Percentiles rank a stretch among this genome's conserved stretches.
phyloP scores from a whole-genome alignment of 2,797 vertebrate genomes.

The Prunella strophiata region DNA sequence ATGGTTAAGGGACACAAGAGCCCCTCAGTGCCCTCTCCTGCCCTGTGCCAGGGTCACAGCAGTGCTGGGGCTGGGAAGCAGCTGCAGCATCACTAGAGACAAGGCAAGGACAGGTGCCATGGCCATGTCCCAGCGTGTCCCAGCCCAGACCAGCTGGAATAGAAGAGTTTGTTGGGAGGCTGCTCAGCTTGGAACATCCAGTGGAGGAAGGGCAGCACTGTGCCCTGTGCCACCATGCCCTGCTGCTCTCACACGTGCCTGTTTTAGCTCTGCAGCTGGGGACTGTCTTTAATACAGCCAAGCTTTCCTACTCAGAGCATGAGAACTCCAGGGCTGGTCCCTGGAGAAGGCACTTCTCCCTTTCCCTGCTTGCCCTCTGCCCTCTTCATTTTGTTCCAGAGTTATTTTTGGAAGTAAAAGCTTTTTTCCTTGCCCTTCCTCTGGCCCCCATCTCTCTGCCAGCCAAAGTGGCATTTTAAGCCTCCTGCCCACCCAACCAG shows the following conservation, averaged over 20 bases:
- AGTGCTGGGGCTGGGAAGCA: neutral
- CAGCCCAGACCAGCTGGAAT: rapidly evolving
- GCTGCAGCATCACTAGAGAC: neutral
- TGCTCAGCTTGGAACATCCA: rapidly evolving
- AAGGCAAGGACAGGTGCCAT: rapidly evolving
- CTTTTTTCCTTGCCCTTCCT: constrained; percentile 13
- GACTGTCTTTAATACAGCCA: neutral
- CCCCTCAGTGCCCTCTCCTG: rapidly evolving
- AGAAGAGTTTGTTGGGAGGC: neutral
- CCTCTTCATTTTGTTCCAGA: constrained; percentile 1
- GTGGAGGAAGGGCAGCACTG: neutral
- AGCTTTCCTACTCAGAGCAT: neutral
- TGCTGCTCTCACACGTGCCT: neutral
- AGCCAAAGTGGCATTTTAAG: constrained; percentile 54
- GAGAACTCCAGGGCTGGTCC: neutral
- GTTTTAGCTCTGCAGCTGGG: neutral
- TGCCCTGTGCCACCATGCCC: neutral
- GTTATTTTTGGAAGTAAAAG: constrained; percentile 66
- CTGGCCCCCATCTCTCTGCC: neutral
- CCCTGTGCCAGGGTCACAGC: neutral
- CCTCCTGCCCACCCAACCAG: constrained; percentile 36
- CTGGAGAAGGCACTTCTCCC: neutral
- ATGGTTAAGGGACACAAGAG: rapidly evolving
- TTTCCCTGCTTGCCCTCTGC: neutral
- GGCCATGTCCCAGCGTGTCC: rapidly evolving